Evolutionary conservation across 1,140 invertebrate species (phyloP).

Genomic region (Leptestheria dahalacensis): DNA sequence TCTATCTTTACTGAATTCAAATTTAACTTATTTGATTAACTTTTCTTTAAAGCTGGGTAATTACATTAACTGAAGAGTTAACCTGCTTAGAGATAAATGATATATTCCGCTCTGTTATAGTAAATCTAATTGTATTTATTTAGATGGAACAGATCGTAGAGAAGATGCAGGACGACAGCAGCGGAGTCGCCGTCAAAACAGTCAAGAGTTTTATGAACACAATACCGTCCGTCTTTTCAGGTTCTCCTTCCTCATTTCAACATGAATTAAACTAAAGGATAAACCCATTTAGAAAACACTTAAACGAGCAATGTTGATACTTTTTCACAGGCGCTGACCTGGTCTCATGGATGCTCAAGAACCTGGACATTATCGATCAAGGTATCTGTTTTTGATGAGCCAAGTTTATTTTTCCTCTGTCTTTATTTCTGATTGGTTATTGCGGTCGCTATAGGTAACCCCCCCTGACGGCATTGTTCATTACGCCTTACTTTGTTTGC

Average conservation of each 20-base stretch:
- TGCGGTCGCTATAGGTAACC: no score
- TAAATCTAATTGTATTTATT: no score
- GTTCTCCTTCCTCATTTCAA: constrained; percentile 32
- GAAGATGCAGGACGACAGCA: constrained; percentile 87
- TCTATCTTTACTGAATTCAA: no score
- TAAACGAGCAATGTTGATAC: not conserved
- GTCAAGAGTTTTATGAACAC: constrained; percentile 99
- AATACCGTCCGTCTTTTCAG: constrained; percentile 87
- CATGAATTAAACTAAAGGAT: not conserved
- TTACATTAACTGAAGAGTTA: no score
- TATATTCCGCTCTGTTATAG: not conserved
- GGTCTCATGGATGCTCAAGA: constrained; percentile 83
- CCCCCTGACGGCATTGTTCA: no score
- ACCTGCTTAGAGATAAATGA: no score
- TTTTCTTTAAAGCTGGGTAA: no score
- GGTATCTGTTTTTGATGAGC: no score
- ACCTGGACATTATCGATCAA: constrained; percentile 83
- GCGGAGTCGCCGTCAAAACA: constrained; percentile 86
- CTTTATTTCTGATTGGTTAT: no score
- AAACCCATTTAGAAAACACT: not conserved
- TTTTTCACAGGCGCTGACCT: constrained; percentile 59
- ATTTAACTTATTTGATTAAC: no score
- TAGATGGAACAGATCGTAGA: constrained; percentile 95
- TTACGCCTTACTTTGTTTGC: no score
- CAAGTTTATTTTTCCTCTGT: no score